These are phyloP conservation scores for Halisarca cf. caerulea DNA, from an alignment of 37 sponge, comb jelly and placozoan species.

Conservation along the genomic window DNA sequence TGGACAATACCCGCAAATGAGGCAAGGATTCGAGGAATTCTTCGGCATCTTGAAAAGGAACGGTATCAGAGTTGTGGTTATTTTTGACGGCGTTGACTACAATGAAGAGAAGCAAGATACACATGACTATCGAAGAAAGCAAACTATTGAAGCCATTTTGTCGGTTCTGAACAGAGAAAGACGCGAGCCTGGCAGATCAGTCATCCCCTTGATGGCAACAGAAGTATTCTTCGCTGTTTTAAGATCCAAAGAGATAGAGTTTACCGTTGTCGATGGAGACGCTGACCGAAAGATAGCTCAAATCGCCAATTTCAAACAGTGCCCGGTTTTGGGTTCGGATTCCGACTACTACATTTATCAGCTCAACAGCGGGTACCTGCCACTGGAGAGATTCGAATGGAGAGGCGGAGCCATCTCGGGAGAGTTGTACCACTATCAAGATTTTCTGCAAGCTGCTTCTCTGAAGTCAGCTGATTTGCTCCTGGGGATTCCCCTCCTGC, in stretches of 20 bases:
- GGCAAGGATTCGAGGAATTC: constrained; percentile 10
- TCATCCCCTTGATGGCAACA: constrained; percentile 32
- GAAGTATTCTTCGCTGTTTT: constrained; percentile 39
- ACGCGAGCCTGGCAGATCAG: not conserved
- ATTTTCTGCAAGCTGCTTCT: constrained; percentile 21
- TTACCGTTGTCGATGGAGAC: constrained; percentile 70
- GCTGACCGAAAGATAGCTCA: constrained; percentile 58
- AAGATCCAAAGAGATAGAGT: constrained; percentile 31
- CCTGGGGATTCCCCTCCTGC: constrained; percentile 55
- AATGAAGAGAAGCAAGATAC: constrained; percentile 51
- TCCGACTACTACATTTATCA: constrained; percentile 83
- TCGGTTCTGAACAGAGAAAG: too few species aligned
- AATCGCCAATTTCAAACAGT: constrained; percentile 55
- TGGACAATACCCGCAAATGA: constrained; percentile 68
- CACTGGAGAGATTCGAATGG: constrained; percentile 54
- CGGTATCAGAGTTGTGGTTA: constrained; percentile 50
- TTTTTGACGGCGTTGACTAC: constrained; percentile 76
- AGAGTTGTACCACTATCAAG: constrained; percentile 34
- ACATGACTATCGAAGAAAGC: not conserved
- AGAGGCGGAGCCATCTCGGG: constrained; percentile 34
- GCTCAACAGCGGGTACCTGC: constrained; percentile 63
- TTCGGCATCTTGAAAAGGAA: constrained; percentile 31
- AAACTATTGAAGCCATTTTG: not conserved
- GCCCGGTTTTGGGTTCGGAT: constrained; percentile 69
- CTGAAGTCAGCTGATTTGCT: constrained; percentile 26